phyloP scores from a whole-genome alignment of 2,113 vertebrate genomes.

The Myotis yumanensis region DNA sequence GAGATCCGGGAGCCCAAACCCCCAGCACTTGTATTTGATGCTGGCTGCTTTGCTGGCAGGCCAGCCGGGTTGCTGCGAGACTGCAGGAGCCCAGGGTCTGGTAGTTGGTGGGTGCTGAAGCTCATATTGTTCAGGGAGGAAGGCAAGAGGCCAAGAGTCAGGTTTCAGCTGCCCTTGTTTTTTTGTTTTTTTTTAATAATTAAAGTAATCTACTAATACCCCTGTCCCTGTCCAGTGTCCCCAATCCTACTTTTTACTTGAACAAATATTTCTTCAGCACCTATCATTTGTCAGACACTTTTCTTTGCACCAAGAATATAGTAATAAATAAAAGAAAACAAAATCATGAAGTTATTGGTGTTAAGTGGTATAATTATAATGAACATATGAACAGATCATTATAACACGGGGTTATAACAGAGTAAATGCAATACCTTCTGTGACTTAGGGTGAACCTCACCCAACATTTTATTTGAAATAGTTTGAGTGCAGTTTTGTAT shows the following conservation, averaged over 20 bases:
- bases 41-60: neutral
- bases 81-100: neutral
- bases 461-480: neutral
- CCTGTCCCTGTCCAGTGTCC: neutral
- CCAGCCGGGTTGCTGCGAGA: neutral
- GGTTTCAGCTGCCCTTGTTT: neutral
- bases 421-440: neutral
- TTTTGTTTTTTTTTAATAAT: neutral
- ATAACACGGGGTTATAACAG: neutral
- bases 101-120: neutral
- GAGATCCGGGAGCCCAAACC: neutral
- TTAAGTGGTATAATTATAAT: slow-evolving; percentile 13
- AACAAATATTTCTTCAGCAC: slow-evolving; percentile 9
- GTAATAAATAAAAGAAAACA: slow-evolving; percentile 18
- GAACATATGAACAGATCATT: slow-evolving; percentile 19
- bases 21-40: neutral
- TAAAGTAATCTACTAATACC: neutral
- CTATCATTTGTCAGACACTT: slow-evolving; percentile 22
- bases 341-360: neutral
- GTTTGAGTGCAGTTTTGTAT: neutral
- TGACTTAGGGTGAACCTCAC: neutral
- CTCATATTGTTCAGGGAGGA: neutral
- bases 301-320: neutral
- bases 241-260: neutral
- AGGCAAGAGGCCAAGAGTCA: neutral